These are phyloP conservation scores for Axea sp. DNA, from an alignment of 2,888 invertebrate genomes.

Conservation along the genomic window DNA sequence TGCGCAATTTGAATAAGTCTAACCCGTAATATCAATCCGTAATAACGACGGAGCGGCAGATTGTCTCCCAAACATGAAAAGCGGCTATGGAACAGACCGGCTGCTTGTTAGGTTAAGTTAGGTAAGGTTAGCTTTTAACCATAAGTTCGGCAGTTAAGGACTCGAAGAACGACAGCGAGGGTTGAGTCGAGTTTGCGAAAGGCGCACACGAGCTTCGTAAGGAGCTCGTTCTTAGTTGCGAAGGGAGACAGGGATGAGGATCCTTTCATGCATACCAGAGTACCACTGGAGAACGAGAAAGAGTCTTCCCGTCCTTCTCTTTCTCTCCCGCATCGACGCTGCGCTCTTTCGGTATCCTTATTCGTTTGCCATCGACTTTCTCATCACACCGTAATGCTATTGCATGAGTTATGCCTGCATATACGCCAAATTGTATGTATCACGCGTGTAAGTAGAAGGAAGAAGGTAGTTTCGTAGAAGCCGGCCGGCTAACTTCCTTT, in stretches of 20 bases:
- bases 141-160: slow-evolving; percentile 72
- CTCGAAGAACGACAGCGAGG: slow-evolving; percentile 66
- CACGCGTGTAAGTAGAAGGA: slow-evolving; percentile 45
- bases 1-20: slow-evolving; percentile 44
- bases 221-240: slow-evolving; percentile 65
- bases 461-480: slow-evolving; percentile 35
- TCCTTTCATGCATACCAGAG: slow-evolving; percentile 79
- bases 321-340: neutral
- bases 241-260: slow-evolving; percentile 69
- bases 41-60: slow-evolving; percentile 58
- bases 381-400: slow-evolving; percentile 49
- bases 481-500: slow-evolving; percentile 54
- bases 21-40: slow-evolving; percentile 47
- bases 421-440: slow-evolving; percentile 54
- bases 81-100: slow-evolving; percentile 57
- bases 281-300: slow-evolving; percentile 61
- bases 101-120: slow-evolving; percentile 57
- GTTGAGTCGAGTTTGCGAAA: slow-evolving; percentile 51
- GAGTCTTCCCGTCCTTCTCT: slow-evolving; percentile 30
- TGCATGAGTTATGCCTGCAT: slow-evolving; percentile 54
- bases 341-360: slow-evolving; percentile 3
- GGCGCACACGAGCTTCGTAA: slow-evolving; percentile 55
- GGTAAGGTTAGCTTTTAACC: slow-evolving; percentile 62
- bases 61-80: slow-evolving; percentile 59
- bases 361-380: slow-evolving; percentile 26